Base-by-base conservation (phyloP, 2,888 invertebrate genomes). In the Dasypolia templi region DNA sequence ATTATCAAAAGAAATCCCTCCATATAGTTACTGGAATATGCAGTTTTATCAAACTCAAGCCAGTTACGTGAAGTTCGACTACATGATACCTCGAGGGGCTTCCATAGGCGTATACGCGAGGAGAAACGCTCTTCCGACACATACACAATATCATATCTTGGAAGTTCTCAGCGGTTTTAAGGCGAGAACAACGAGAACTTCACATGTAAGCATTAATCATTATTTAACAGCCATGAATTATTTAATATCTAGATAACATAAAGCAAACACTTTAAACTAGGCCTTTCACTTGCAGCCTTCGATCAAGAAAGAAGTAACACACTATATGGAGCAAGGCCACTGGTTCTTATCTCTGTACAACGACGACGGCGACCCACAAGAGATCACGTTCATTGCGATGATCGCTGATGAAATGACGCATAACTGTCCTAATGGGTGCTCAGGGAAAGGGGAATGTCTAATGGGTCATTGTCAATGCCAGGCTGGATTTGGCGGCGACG, bases 291-390 rank as follows among this genome's bases (percentile, higher is more conserved):
- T 91, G 70, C 95, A 98, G 97, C 98, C 98, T 55, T 98, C 98
- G 42, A 98, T 99, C 83, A 98, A 98, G 92, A 98, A 98, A 93
- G 99, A 99, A 95, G 98, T 99, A 71, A 98, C 99, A 5, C 98
- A 99, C 92, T 99, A 99, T 94, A 98, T 99, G 98, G 99, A 99
- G 91, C 98, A 98, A 90, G 99, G 99, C 9, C 98, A 99, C 89
- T 99, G 99, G 99, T 99, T 99, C 94, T 96, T 99, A 65, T 99
- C 99, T 26, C 95, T 99, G 17, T 99, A 99, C 96, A 99, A 99
- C 94, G 99, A 99, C 93, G 98, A 99, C 89, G 98, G 98, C 46
- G 98, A 99, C 93, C 97, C 98, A 19, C 98, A 98, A 92, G 98
- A 98, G 94, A 97, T 99, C 71, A 97, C 98, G 35, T 98, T 99